Base-by-base conservation (phyloP, 2,888 invertebrate species). In the Erpobdella octoculata region DNA sequence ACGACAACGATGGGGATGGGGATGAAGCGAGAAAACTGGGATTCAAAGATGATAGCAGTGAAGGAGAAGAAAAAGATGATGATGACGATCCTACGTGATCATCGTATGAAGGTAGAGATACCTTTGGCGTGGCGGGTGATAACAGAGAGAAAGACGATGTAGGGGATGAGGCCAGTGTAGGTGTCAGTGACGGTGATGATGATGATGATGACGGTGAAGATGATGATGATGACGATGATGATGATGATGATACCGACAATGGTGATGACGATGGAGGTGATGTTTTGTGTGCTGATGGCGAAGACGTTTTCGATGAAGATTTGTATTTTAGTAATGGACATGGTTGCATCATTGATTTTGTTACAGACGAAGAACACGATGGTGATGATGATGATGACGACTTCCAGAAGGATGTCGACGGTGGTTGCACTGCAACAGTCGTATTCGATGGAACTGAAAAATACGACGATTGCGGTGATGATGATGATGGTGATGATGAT, bases 121-220 rank as follows among this genome's bases (percentile, higher is more conserved):
- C 28, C 35, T 36, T 37, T 36, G 65, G 38, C 38, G 65, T 21
- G 18, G 69, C 33, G 28, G 69, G 28, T 35, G 36, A 36, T 21
- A 28, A 58, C 36, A 46, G 1, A 31, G 58, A 35, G 35, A 35
- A 48, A 31, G 58, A 69, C 35, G 58, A 58, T 58, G 69, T 35
- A 58, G 69, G 58, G 33, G 69, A 69, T 69, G 69, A 69, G 33
- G 69, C 48, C 58, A 58, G 58, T 69, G 53, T 36, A 21, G 58
- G 33, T 36, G 58, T n/a, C 33, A 37, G 35, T 68, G 68, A 68
- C 53, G 68, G 33, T 69, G 69, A 69, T 66, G 66, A 66, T 66
- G 66, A 66, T 38, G 66, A 66, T 66, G 66, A 66, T 66, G 66
- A 66, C 41, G 66, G 41, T 66, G 66, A 66, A 41, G 66, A 66